phyloP scores from a whole-genome alignment of 2,797 vertebrate genomes.

The Myoxocephalus aenaeus region DNA sequence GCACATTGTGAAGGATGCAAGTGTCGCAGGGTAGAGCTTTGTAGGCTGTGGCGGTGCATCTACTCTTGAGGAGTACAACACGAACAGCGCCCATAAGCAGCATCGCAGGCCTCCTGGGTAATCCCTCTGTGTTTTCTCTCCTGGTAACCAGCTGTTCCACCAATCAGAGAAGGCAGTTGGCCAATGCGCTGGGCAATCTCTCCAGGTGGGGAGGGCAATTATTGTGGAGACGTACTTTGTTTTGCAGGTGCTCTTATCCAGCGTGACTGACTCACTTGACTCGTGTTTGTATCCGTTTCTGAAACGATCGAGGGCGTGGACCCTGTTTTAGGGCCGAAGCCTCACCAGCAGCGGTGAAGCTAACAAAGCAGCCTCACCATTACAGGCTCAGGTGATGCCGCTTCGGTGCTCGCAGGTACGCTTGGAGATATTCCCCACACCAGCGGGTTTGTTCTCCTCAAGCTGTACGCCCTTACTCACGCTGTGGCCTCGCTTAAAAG shows the following conservation, averaged over 20 bases:
- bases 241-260: conserved; percentile 64
- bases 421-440: not conserved
- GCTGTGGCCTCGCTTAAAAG: conserved; percentile 21
- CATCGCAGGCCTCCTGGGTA: conserved; percentile 65
- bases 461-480: not conserved
- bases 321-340: conserved; percentile 9
- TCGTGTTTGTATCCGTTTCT: conserved; percentile 47
- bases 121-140: conserved; percentile 72
- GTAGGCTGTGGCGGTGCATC: no score
- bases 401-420: not conserved
- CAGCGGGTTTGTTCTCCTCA: not conserved
- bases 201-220: conserved; percentile 60
- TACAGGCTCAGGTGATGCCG: not conserved
- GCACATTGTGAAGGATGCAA: conserved; percentile 52
- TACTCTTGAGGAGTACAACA: no score
- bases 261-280: conserved; percentile 28
- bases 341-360: not conserved
- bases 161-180: conserved; percentile 64
- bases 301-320: conserved; percentile 44
- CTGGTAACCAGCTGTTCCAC: conserved; percentile 78
- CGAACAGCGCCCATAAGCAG: not conserved
- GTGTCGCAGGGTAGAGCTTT: conserved; percentile 32
- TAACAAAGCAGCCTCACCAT: not conserved
- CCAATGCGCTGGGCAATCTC: conserved; percentile 44
- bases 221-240: conserved; percentile 59